These are phyloP conservation scores for Drosophila formosana DNA, from an alignment of 2,888 invertebrate genomes.

Conservation along the genomic window DNA sequence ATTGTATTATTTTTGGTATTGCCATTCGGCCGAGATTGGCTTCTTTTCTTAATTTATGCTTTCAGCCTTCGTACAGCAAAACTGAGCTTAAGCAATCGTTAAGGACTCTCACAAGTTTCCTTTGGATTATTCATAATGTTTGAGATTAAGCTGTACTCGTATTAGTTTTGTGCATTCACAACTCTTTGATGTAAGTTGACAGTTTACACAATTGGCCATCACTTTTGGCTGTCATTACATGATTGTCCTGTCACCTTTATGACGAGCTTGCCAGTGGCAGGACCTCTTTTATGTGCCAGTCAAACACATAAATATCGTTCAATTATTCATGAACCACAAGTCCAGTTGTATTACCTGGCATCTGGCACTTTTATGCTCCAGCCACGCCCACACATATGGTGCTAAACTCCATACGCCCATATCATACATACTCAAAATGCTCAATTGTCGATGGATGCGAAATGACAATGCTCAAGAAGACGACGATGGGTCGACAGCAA, in stretches of 20 bases:
- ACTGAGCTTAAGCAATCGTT: not conserved
- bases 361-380: conserved; percentile 7
- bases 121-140: conserved; percentile 19
- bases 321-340: conserved; percentile 34
- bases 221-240: conserved; percentile 28
- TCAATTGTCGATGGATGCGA: not conserved
- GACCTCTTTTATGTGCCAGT: conserved; percentile 22
- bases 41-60: conserved; percentile 29
- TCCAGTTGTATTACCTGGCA: conserved; percentile 7
- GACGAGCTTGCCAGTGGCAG: not conserved
- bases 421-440: conserved; percentile 43
- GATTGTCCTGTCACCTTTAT: conserved; percentile 25
- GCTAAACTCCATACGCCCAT: not conserved
- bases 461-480: conserved; percentile 1
- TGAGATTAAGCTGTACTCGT: not conserved
- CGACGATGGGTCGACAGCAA: not conserved
- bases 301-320: conserved; percentile 13
- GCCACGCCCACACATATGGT: not conserved
- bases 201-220: conserved; percentile 9
- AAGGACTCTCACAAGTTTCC: not conserved
- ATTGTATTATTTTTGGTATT: conserved; percentile 17
- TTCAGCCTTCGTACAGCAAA: not conserved
- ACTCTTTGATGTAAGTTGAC: conserved; percentile 3
- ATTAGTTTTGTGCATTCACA: not conserved
- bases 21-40: conserved; percentile 32